These are phyloP conservation scores for Athrips mouffetella DNA, from an alignment of 2,888 invertebrate species.

Conservation along the genomic window DNA sequence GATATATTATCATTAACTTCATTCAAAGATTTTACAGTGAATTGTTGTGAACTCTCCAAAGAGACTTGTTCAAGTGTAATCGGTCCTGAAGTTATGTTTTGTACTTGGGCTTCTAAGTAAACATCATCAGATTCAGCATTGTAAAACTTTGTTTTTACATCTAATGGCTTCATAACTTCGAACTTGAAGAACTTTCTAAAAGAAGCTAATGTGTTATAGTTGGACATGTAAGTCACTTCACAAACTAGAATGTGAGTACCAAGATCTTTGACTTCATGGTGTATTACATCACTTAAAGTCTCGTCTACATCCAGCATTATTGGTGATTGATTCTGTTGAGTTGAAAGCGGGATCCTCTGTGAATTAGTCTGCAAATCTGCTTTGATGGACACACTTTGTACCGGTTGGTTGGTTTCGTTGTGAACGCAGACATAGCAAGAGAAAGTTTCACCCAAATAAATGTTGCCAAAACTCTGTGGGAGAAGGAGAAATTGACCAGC, in stretches of 20 bases:
- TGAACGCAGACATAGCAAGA: conserved; percentile 98
- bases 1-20: conserved; percentile 81
- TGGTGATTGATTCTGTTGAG: conserved; percentile 82
- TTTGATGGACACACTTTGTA: conserved; percentile 90
- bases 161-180: conserved; percentile 97
- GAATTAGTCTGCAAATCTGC: conserved; percentile 96
- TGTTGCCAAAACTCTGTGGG: conserved; percentile 98
- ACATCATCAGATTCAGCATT: conserved; percentile 92
- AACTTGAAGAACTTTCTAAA: conserved; percentile 99
- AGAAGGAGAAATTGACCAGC: conserved; percentile 93
- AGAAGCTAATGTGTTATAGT: conserved; percentile 85
- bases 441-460: conserved; percentile 98
- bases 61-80: conserved; percentile 97
- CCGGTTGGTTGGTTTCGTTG: conserved; percentile 93
- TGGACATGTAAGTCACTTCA: conserved; percentile 93
- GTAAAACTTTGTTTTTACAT: conserved; percentile 99
- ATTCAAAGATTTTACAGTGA: conserved; percentile 88
- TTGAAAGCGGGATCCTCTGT: conserved; percentile 89
- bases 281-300: conserved; percentile 96
- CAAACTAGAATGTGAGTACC: conserved; percentile 98
- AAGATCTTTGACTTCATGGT: conserved; percentile 99
- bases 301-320: conserved; percentile 84
- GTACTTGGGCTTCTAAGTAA: conserved; percentile 85
- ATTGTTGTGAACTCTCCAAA: conserved; percentile 94
- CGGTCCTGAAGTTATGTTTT: conserved; percentile 95